Evolutionary conservation across 2,113 vertebrate species (phyloP), one percentile per base, ranked within the genome.

Genomic region (Nansenia antarctica): DNA sequence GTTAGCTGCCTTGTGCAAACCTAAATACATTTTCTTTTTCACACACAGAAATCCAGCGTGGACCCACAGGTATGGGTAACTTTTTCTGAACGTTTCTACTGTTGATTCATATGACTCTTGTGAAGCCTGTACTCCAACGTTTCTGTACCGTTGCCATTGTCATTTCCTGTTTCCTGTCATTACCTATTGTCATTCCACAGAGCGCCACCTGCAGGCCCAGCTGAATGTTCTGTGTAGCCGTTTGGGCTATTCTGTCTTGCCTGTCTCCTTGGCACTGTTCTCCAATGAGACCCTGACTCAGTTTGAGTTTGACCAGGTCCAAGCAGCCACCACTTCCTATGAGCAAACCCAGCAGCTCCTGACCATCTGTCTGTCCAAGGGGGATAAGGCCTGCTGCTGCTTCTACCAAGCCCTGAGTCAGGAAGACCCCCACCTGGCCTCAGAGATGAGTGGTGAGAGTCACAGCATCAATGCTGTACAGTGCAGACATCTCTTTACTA

Each of bases 291-390:
- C 35, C 31, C 63, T 88, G 7, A 84, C 80, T 22, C 86, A 86
- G 74, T 65, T 83, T 9, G 86, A 88, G 60, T 58, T 86, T 27
- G 86, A 88, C 18, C 72, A 54, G 39, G 62, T 86, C 54, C 78
- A 88, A 62, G 80, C 72, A 11, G 57, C 60, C 9, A 59, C 52
- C 22, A 83, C 79, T 3, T 45, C 71, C 15, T 86, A 66, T 27
- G 39, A 81, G 55, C 80, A 85, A 69, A 73, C 69, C 57, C 62
- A 86, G 6, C 39, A 30, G 15, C 72, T 88, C 37, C 71, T 88
- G 65, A 42, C 57, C 32, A 67, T 65, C 67, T 88, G 86, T 64
- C 70, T 85, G 66, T 63, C 73, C 53, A 84, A 84, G 71, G 86
- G 86, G 15, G 86, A 88, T 62, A 62, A 1, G 0, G 76, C 84